These are phyloP conservation scores for Abrostola triplasia DNA, from an alignment of 2,888 invertebrate species.

Conservation along the genomic window DNA sequence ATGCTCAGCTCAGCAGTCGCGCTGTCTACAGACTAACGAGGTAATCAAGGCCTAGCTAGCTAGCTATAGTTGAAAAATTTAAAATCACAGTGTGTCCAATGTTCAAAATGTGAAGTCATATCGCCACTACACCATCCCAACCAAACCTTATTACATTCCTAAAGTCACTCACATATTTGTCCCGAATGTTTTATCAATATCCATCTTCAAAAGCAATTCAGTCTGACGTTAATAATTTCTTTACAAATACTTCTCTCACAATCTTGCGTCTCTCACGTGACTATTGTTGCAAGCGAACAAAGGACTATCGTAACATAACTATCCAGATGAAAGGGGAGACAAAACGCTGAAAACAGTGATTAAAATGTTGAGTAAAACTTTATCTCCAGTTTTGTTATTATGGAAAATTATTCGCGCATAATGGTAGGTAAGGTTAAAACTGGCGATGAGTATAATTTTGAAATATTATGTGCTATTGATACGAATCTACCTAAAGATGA, in stretches of 20 bases:
- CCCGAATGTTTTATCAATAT: conserved; percentile 41
- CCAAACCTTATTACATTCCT: conserved; percentile 32
- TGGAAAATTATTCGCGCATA: conserved; percentile 30
- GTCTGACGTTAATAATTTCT: conserved; percentile 51
- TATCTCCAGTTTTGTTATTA: conserved; percentile 24
- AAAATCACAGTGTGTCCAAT: no score
- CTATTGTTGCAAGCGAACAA: conserved; percentile 56
- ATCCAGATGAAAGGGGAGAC: conserved; percentile 50
- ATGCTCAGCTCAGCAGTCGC: no score
- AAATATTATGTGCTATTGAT: not conserved
- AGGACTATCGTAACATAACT: conserved; percentile 54
- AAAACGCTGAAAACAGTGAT: conserved; percentile 59
- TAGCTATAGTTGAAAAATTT: no score
- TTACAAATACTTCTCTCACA: conserved; percentile 48
- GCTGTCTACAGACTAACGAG: no score
- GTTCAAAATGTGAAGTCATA: no score
- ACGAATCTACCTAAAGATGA: not conserved
- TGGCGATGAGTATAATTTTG: conserved; percentile 1
- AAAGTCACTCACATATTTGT: conserved; percentile 34
- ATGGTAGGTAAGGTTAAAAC: conserved; percentile 5
- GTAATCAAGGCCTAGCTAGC: no score
- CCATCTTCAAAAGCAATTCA: conserved; percentile 43
- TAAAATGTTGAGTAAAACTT: conserved; percentile 50
- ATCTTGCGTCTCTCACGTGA: conserved; percentile 47
- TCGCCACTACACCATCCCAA: not conserved